phyloP scores from a whole-genome alignment of 1,140 invertebrate species.

The Conopomorpha cramerella region DNA sequence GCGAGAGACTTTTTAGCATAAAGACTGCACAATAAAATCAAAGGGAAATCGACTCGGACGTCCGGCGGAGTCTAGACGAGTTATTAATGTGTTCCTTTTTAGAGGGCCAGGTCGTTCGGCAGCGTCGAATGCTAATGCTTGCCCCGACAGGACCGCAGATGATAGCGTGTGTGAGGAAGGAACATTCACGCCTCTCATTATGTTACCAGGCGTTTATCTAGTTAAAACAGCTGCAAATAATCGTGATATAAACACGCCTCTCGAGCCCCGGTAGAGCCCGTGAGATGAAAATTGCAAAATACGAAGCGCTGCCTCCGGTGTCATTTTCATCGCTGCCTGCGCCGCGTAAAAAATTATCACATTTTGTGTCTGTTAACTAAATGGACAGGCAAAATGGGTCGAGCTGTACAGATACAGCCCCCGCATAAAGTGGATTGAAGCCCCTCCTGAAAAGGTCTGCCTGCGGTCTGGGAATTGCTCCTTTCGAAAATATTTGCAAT shows the following conservation, averaged over 20 bases:
- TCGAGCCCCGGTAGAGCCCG: too few relatives aligned
- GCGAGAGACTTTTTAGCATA: slow-evolving; percentile 10
- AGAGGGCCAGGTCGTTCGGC: slow-evolving; percentile 1
- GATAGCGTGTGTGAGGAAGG: too few relatives aligned
- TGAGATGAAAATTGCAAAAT: slow-evolving; percentile 10
- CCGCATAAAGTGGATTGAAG: slow-evolving; percentile 1
- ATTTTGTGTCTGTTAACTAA: slow-evolving; percentile 15
- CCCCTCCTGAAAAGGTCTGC: not conserved
- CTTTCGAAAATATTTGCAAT: not conserved
- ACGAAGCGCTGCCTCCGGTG: slow-evolving; percentile 6
- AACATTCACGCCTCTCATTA: too few relatives aligned
- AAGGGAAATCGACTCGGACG: slow-evolving; percentile 2
- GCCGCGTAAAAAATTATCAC: slow-evolving; percentile 27
- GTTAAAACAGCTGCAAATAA: too few relatives aligned
- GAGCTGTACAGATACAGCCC: not conserved
- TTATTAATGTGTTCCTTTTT: slow-evolving; percentile 24
- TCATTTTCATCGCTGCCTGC: slow-evolving; percentile 16
- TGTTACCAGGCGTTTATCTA: too few relatives aligned
- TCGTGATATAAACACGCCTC: too few relatives aligned
- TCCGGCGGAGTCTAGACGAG: slow-evolving; percentile 14
- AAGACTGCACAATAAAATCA: slow-evolving; percentile 1
- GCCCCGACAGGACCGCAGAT: too few relatives aligned
- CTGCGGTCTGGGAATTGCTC: not conserved
- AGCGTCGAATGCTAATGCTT: too few relatives aligned
- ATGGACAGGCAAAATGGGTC: slow-evolving; percentile 17